phyloP scores from a whole-genome alignment of 1,140 invertebrate species.

The Sycophila sp. region DNA sequence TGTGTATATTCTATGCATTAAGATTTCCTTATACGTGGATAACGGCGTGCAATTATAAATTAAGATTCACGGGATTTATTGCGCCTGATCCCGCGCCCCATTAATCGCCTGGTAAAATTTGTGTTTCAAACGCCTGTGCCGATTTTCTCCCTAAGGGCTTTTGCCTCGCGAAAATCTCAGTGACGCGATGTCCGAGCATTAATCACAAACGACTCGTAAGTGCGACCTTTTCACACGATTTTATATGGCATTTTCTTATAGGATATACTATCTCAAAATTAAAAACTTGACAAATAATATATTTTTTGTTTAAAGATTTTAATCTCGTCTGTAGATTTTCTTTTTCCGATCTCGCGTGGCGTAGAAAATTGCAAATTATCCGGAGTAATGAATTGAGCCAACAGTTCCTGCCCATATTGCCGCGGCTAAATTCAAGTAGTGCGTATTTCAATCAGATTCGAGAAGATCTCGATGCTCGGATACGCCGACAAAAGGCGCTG shows the following conservation, averaged over 20 bases:
- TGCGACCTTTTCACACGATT: no score
- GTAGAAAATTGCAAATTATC: no score
- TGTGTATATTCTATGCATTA: neutral
- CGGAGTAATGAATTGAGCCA: no score
- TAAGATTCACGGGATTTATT: conserved; percentile 30
- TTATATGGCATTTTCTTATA: no score
- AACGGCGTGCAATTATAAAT: conserved; percentile 26
- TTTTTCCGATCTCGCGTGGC: no score
- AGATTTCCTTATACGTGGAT: neutral
- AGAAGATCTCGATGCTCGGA: neutral
- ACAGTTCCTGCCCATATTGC: no score
- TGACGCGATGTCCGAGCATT: neutral
- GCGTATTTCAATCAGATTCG: conserved; percentile 12
- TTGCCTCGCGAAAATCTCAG: conserved; percentile 12
- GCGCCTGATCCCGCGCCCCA: neutral
- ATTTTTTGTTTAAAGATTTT: no score
- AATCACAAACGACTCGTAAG: conserved; percentile 7
- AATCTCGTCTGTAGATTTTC: no score
- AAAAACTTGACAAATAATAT: no score
- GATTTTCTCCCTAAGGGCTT: conserved; percentile 19
- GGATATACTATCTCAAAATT: no score
- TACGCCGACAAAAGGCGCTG: conserved; percentile 30
- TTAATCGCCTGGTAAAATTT: conserved; percentile 29
- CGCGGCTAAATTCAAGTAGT: conserved; percentile 12
- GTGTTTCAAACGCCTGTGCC: conserved; percentile 3